Base-by-base conservation (phyloP, 1,140 invertebrate species). In the Pteromalus puparum region DNA sequence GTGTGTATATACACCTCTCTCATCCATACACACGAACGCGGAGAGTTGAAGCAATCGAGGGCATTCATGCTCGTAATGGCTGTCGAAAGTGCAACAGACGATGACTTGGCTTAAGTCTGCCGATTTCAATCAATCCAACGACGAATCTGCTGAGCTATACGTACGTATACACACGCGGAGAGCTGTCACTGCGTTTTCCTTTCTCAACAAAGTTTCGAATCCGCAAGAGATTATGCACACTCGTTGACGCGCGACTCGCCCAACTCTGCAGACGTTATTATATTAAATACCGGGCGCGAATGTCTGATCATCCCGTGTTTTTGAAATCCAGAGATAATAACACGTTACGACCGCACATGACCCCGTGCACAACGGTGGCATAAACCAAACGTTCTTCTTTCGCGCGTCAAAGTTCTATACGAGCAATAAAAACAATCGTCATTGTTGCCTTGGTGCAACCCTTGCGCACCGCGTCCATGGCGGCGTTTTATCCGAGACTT, bases 21-120 rank as follows among this genome's bases (percentile, higher is more conserved):
- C 30, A 34, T 34, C 30, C 30, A 61, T 61, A 61, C 21, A 61
- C 3, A 61, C 15, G 53, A 3, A 21, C 18, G 53, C 15, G 53
- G n/a, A 24, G 24, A 72, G 5, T 53, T 30, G 74, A 61, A 85
- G 84, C 74, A 77, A 85, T 85, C 79, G 78, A 74, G 72, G 67
- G 83, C 78, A 76, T 75, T 80, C 78, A 81, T 38, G 78, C 70
- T 73, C 24, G 73, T 85, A 77, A 85, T 77, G 38, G 73, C 38
- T 72, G 34, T 76, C 38, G 78, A 81, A 68, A 74, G 34, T 72
- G 38, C 77, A 38, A 76, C 42, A 68, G 28, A 46, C 73, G 67
- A 81, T 72, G 68, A 67, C 34, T 75, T 9, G 53, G n/a, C 12
- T 46, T 10, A 12, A 75, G 13, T 42, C 18, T 46, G 21, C 21